These are phyloP conservation scores for Xyrauchen texanus DNA, from an alignment of 2,113 vertebrate genomes.

Conservation along the genomic window DNA sequence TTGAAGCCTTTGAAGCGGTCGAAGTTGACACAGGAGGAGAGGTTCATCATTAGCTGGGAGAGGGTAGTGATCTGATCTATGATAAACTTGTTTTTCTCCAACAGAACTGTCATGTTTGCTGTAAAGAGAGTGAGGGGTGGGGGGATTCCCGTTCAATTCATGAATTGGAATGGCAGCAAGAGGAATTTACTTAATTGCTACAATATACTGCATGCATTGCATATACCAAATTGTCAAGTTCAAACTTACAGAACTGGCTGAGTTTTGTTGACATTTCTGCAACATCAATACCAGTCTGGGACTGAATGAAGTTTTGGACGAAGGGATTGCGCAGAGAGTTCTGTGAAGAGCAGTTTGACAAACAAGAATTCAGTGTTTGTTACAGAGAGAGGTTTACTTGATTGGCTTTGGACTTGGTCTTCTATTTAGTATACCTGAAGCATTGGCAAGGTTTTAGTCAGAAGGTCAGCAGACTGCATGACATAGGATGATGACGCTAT, in stretches of 20 bases:
- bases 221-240: not conserved
- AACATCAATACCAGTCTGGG: constrained; percentile 84
- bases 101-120: constrained; percentile 71
- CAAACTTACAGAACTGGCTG: constrained; percentile 82
- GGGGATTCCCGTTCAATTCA: too few species aligned
- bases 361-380: not conserved
- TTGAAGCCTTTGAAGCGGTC: constrained; percentile 80
- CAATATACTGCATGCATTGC: too few species aligned
- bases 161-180: too few species aligned
- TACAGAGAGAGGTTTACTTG: not conserved
- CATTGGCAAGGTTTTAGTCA: constrained; percentile 82
- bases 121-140: not conserved
- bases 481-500: constrained; percentile 80
- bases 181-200: too few species aligned
- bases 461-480: constrained; percentile 75
- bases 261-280: constrained; percentile 80
- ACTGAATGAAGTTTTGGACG: constrained; percentile 88
- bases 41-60: constrained; percentile 82
- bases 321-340: constrained; percentile 85
- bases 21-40: constrained; percentile 89
- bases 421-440: constrained; percentile 78
- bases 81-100: constrained; percentile 77
- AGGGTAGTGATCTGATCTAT: constrained; percentile 83
- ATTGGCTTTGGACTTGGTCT: constrained; percentile 1
- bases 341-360: constrained; percentile 66